Base-by-base conservation (phyloP, 2,113 vertebrate species). In the Passer domesticus region DNA sequence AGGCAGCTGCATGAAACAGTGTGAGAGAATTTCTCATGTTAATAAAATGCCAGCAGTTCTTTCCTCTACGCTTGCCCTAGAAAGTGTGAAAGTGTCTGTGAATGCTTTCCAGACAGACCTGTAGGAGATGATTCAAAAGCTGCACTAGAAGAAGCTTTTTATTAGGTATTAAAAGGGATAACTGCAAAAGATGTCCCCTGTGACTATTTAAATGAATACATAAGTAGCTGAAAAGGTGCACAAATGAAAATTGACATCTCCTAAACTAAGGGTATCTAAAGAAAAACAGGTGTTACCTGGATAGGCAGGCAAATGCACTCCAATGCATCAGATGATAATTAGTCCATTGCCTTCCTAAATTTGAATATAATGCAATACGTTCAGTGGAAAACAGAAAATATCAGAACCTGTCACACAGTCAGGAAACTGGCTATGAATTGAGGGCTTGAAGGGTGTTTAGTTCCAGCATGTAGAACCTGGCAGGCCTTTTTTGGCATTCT, bases 1-100 rank as follows among this genome's bases (percentile, higher is more conserved):
- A 92, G 30, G 50, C 75, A 92, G 37, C 73, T 81, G 43, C 3
- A 0, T 68, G 43, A 60, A 75, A 76, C 24, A 70, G 15, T 39
- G 77, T 43, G 67, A 94, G 35, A 75, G 46, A 79, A 90, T 83
- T 91, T 92, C 33, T 87, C 21, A 13, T 31, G 35, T 79, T 76
- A 70, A 50, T 58, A 63, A 62, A 78, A 83, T 72, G 37, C 30
- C 80, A 83, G 39, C 41, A 49, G 64, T 70, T 93, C 52, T 58
- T 87, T 83, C 64, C 62, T 37, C 41, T 50, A 4, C 52, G 39
- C 41, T 75, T 53, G 43, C 11, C 39, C 35, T 25, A 44, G 44
- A 27, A 92, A 78, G 72, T 46, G 67, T 81, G 68, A 63, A 93
- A 90, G 73, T 60, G 83, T 49, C 68, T 67, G n/a, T 66, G 73